A percentile compares a stretch with the other conserved stretches of the same genome.
Evolutionary conservation across 2,797 vertebrate genomes (phyloP).

Genomic region (Meda fulgida): DNA sequence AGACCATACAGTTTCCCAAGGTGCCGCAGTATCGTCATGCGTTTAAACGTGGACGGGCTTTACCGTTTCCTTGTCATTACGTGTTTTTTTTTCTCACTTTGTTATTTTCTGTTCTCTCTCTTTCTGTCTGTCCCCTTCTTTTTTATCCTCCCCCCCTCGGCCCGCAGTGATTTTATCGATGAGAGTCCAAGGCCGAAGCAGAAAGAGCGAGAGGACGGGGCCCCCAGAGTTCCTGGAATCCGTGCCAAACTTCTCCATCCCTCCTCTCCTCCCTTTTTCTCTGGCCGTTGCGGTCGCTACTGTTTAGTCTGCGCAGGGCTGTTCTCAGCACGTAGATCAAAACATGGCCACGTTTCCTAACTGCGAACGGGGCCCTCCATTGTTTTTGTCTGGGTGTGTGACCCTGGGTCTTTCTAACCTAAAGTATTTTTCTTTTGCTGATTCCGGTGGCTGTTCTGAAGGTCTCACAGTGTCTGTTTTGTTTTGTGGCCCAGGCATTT

Average conservation of each 20-base stretch:
- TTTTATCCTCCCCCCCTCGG: not conserved
- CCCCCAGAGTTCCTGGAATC: constrained; percentile 38
- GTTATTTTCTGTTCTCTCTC: not conserved
- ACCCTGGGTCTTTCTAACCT: constrained; percentile 41
- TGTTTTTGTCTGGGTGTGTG: constrained; percentile 59
- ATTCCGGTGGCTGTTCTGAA: constrained; percentile 44
- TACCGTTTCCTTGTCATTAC: not conserved
- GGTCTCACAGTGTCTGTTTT: constrained; percentile 43
- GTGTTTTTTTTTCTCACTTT: not conserved
- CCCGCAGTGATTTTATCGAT: constrained; percentile 15
- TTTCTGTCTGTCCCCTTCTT: constrained; percentile 3
- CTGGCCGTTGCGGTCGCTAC: constrained; percentile 51
- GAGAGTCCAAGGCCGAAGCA: constrained; percentile 42
- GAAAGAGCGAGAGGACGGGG: constrained; percentile 29
- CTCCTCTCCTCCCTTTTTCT: constrained; percentile 53
- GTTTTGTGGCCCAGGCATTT: not conserved
- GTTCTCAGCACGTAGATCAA: constrained; percentile 69
- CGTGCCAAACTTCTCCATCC: constrained; percentile 45
- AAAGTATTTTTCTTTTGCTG: constrained; percentile 36
- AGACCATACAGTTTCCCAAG: constrained; percentile 21
- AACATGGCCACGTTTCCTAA: constrained; percentile 68
- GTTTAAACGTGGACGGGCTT: not conserved
- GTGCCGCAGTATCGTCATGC: not conserved
- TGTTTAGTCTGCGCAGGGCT: constrained; percentile 77
- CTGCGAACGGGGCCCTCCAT: constrained; percentile 58